Evolutionary conservation across 1,140 invertebrate genomes (phyloP).

Genomic region (Oryzaephilus surinamensis): DNA sequence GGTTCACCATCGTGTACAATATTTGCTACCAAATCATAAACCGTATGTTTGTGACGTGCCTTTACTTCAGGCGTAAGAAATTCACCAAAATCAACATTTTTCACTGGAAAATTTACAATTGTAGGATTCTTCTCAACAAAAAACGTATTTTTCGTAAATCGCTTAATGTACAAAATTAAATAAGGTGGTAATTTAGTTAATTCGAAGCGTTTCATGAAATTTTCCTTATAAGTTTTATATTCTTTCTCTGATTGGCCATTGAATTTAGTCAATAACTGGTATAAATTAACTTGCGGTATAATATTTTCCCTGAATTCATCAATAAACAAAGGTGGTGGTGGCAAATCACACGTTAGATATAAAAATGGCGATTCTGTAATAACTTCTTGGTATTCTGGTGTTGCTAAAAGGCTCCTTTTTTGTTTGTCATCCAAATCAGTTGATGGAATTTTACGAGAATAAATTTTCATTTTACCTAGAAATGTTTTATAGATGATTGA

Average conservation of each 20-base stretch:
- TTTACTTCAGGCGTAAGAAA: constrained; percentile 79
- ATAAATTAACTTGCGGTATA: constrained; percentile 94
- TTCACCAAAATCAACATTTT: constrained; percentile 96
- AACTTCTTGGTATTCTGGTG: constrained; percentile 81
- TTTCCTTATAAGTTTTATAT: constrained; percentile 99
- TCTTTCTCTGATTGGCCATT: constrained; percentile 94
- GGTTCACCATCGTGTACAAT: constrained; percentile 98
- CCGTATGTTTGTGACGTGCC: constrained; percentile 65
- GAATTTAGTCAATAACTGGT: constrained; percentile 88
- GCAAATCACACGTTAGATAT: constrained; percentile 93
- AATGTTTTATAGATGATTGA: constrained; percentile 95
- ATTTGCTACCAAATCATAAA: constrained; percentile 94
- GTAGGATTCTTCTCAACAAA: constrained; percentile 99
- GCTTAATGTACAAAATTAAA: constrained; percentile 93
- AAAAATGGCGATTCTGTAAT: constrained; percentile 86
- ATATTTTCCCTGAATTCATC: constrained; percentile 97
- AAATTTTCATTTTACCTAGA: constrained; percentile 90
- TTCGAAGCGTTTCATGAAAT: constrained; percentile 94
- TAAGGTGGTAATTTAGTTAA: constrained; percentile 92
- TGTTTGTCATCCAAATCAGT: constrained; percentile 86
- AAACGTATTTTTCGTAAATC: constrained; percentile 98
- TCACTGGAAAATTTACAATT: constrained; percentile 98
- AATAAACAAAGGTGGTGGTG: constrained; percentile 90
- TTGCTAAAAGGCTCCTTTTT: constrained; percentile 63
- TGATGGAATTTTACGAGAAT: constrained; percentile 87